A percentile compares a stretch with the other conserved stretches of the same genome.
phyloP scores from a whole-genome alignment of 2,797 vertebrate genomes.

The Lindbergichthys nudifrons region DNA sequence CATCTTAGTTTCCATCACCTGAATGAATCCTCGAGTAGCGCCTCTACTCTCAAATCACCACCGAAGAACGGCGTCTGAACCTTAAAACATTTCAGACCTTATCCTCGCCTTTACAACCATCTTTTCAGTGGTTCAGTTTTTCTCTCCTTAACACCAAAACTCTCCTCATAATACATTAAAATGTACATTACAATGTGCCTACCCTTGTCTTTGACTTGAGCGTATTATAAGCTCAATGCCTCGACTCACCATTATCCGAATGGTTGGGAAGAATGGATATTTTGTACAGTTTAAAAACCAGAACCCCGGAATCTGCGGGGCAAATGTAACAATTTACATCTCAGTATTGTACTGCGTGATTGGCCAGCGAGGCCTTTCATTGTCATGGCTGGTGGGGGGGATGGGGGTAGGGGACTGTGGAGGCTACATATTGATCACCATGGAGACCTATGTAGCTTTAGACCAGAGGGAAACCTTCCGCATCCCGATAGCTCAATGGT shows the following conservation, averaged over 20 bases:
- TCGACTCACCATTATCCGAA: constrained; percentile 56
- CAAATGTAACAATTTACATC: constrained; percentile 71
- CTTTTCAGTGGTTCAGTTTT: constrained; percentile 34
- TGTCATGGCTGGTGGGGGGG: constrained; percentile 60
- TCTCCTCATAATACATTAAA: constrained; percentile 70
- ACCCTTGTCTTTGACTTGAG: constrained; percentile 54
- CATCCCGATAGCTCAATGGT: constrained; percentile 63
- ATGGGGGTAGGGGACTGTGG: constrained; percentile 60
- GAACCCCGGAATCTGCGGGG: constrained; percentile 54
- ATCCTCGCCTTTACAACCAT: constrained; percentile 37
- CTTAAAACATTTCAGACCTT: constrained; percentile 31
- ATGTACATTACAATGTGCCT: constrained; percentile 77
- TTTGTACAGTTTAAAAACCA: constrained; percentile 74
- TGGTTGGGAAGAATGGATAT: constrained; percentile 55
- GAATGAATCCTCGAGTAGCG: constrained; percentile 21
- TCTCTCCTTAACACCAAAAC: constrained; percentile 32
- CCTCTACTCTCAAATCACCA: constrained; percentile 24
- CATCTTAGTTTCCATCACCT: constrained; percentile 12
- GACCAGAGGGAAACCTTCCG: constrained; percentile 57
- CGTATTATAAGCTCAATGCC: constrained; percentile 51
- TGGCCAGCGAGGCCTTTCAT: constrained; percentile 59
- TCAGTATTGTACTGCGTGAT: constrained; percentile 70
- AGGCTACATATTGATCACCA: constrained; percentile 74
- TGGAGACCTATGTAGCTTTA: constrained; percentile 69
- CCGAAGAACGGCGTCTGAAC: constrained; percentile 27